Percentiles rank a stretch among this genome's conserved stretches.
Conservation (phyloP, 2,888 invertebrate species). For the Lymantria dispar region DNA sequence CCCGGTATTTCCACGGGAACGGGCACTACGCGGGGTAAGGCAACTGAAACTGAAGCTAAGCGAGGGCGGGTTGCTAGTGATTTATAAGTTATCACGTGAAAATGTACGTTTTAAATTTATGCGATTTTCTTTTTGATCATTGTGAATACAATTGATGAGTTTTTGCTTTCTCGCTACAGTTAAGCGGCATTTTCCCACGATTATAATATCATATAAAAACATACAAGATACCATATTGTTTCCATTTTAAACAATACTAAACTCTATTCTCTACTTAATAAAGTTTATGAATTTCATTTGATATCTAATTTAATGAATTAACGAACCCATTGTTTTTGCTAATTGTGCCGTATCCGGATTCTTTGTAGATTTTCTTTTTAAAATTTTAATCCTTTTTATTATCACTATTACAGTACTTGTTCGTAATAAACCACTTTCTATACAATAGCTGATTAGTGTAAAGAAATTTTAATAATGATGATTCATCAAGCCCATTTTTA, state of each 20-base stretch:
- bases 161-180: constrained; percentile 62
- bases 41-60: too few species aligned
- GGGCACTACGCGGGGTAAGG: too few species aligned
- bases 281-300: neutral
- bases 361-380: neutral
- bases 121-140: neutral
- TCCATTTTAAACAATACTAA: constrained; percentile 7
- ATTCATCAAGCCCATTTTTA: too few species aligned
- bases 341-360: constrained; percentile 23
- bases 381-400: neutral
- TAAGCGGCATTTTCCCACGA: constrained; percentile 66
- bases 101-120: constrained; percentile 2
- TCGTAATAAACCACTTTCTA: too few species aligned
- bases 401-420: too few species aligned
- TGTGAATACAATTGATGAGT: constrained; percentile 48
- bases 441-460: too few species aligned
- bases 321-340: constrained; percentile 8
- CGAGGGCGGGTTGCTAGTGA: too few species aligned
- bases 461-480: too few species aligned
- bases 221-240: constrained; percentile 25
- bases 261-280: constrained; percentile 4
- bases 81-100: too few species aligned
- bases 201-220: constrained; percentile 56
- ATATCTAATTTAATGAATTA: constrained; percentile 16
- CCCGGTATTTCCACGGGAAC: too few species aligned